Base-by-base conservation (phyloP, 2,888 invertebrate species). In the Yponomeuta cagnagella region DNA sequence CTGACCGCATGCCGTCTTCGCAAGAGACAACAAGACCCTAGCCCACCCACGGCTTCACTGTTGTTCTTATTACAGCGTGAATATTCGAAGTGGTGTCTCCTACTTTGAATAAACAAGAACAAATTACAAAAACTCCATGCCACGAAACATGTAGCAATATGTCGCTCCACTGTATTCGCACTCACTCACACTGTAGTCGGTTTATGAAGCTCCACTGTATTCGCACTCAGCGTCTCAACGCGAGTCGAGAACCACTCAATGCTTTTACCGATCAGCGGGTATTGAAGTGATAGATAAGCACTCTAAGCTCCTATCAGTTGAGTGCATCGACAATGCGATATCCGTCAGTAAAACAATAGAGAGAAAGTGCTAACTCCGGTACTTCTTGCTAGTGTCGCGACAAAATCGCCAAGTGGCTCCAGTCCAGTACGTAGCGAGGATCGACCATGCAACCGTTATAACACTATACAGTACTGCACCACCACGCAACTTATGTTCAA, bases 261-360 rank as follows among this genome's bases (percentile, higher is more conserved):
- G 52, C 52, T 58, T 58, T 58, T 58, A 15, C 12, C 12, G 12
- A 58, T 12, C 12, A 15, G 52, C 12, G 52, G 52, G 15, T 15
- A 58, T 58, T 58, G 3, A 5, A 58, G 52, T 15, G 52, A 58
- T 12, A 58, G 3, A 58, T 58, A 58, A 58, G 52, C 52, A 15
- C 52, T 58, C 52, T 58, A 58, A 58, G 52, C 52, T 58, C 15
- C 52, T 58, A 58, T 58, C 52, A 58, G 52, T 58, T 58, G 52
- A 58, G 52, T 58, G 52, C 52, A 58, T 58, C 52, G 52, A 58
- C 15, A 58, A 5, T 15, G 52, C 15, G 15, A 58, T 58, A 58
- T 15, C 52, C 15, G 52, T 8, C 52, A 15, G 52, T 58, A 58
- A 15, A 58, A 58, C 52, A 15, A 15, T 15, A 58, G 52, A 58